phyloP scores from a whole-genome alignment of 2,888 invertebrate species.

The Melieria crassipennis region DNA sequence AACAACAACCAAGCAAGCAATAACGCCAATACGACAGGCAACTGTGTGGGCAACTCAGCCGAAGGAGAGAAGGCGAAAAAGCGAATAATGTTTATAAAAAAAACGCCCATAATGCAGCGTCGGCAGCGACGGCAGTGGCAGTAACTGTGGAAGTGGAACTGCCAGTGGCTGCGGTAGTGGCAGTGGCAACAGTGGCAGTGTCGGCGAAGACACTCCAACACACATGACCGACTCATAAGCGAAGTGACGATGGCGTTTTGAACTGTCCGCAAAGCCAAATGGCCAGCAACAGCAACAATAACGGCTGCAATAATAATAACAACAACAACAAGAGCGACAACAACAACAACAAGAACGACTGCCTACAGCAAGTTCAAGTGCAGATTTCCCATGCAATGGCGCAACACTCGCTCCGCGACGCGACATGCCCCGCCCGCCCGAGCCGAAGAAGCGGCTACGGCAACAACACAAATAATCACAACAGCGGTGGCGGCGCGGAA shows the following conservation, averaged over 20 bases:
- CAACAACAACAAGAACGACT: slow-evolving; percentile 17
- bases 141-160: background rate
- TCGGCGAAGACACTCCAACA: slow-evolving; percentile 19
- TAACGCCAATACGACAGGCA: background rate
- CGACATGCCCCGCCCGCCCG: too few relatives aligned
- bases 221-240: background rate
- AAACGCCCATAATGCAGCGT: slow-evolving; percentile 48
- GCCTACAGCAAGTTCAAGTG: slow-evolving; percentile 51
- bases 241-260: slow-evolving; percentile 36
- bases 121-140: slow-evolving; percentile 28
- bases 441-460: background rate
- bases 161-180: slow-evolving; percentile 30
- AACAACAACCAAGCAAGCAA: slow-evolving; percentile 9
- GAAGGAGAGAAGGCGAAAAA: slow-evolving; percentile 8
- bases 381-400: slow-evolving; percentile 44
- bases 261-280: slow-evolving; percentile 13
- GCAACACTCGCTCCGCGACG: slow-evolving; percentile 21
- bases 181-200: slow-evolving; percentile 21
- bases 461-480: slow-evolving; percentile 20
- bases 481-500: slow-evolving; percentile 17
- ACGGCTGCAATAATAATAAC: slow-evolving; percentile 30
- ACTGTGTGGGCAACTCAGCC: slow-evolving; percentile 14
- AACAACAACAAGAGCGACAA: slow-evolving; percentile 18
- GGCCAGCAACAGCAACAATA: slow-evolving; percentile 32
- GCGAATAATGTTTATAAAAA: slow-evolving; percentile 31